Conservation (phyloP, 2,888 invertebrate genomes). For the Apodemia hepburni region DNA sequence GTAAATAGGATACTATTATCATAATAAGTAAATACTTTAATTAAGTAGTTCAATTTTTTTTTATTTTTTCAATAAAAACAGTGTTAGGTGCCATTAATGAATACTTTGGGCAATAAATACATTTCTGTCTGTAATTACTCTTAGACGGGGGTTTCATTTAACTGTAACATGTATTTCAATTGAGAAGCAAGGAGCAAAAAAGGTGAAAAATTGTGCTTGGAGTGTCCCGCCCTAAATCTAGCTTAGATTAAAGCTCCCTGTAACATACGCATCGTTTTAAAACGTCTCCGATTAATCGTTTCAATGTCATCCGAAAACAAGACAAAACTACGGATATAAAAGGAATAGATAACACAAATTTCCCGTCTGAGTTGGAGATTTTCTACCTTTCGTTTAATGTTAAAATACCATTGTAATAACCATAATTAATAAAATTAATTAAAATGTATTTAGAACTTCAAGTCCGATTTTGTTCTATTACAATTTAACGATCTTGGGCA, state of each 20-base stretch:
- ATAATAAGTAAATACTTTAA: too few species aligned
- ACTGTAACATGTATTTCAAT: not conserved
- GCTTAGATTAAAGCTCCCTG: constrained; percentile 77
- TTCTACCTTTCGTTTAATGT: not conserved
- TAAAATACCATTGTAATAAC: too few species aligned
- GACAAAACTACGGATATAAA: not conserved
- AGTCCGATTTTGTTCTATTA: not conserved
- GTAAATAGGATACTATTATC: too few species aligned
- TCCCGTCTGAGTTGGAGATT: too few species aligned
- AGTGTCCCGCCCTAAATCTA: constrained; percentile 61
- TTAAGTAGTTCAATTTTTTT: too few species aligned
- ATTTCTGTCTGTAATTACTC: too few species aligned
- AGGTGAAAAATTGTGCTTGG: constrained; percentile 27
- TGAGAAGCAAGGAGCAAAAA: not conserved
- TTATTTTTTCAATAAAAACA: too few species aligned
- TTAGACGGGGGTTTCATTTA: not conserved
- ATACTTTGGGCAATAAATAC: not conserved
- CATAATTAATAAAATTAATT: too few species aligned
- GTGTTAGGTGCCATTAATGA: not conserved
- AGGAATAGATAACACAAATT: not conserved
- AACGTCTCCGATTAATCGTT: constrained; percentile 30
- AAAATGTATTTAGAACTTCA: not conserved
- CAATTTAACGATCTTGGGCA: too few species aligned
- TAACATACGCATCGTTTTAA: constrained; percentile 50
- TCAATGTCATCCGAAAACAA: not conserved